Conservation (phyloP, 1,140 invertebrate genomes). For the Trachelipus rathkii region DNA sequence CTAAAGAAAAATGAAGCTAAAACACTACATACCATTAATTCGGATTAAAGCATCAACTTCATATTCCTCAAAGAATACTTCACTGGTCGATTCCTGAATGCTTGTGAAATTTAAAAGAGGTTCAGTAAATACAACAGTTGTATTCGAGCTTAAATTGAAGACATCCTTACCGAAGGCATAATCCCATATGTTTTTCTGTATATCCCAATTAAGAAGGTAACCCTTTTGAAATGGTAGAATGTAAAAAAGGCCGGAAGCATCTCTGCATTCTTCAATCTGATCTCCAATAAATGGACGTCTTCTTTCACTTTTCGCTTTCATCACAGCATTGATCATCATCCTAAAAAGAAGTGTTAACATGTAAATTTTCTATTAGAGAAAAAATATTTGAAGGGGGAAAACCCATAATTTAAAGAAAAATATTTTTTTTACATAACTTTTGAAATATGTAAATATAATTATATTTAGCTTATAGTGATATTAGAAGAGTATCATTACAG, state of each 20-base stretch:
- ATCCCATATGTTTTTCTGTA: conserved; percentile 95
- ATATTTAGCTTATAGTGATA: too few relatives aligned
- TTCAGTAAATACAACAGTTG: conserved; percentile 83
- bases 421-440: too few relatives aligned
- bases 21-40: conserved; percentile 57
- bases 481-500: too few relatives aligned
- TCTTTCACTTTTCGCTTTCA: conserved; percentile 95
- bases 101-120: conserved; percentile 90
- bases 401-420: too few relatives aligned
- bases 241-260: conserved; percentile 90
- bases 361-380: too few relatives aligned
- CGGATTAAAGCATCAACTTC: conserved; percentile 79
- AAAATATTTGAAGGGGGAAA: too few relatives aligned
- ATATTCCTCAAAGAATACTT: conserved; percentile 97
- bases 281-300: conserved; percentile 88
- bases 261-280: conserved; percentile 91
- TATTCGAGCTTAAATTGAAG: conserved; percentile 69
- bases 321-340: conserved; percentile 90
- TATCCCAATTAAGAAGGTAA: conserved; percentile 91
- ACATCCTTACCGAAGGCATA: conserved; percentile 87
- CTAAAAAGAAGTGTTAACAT: conserved; percentile 49
- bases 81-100: conserved; percentile 86
- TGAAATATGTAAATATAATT: too few relatives aligned
- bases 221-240: conserved; percentile 93
- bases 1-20: too few relatives aligned